A percentile compares a stretch with the other conserved stretches of the same genome.
These are phyloP conservation scores for Aricia agestis DNA, from an alignment of 1,140 invertebrate species.

Conservation along the genomic window DNA sequence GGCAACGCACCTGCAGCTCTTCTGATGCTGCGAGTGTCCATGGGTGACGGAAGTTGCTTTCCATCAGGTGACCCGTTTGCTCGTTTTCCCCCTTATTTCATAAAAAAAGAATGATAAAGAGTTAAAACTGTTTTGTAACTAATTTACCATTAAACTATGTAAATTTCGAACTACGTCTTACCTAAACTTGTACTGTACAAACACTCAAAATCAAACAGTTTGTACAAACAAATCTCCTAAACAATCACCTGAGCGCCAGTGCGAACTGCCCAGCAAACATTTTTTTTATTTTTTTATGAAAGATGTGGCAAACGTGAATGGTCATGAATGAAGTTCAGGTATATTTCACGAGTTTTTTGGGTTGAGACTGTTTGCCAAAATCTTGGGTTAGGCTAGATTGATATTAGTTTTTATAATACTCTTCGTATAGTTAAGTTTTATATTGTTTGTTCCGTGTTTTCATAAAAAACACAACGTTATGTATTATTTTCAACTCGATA, in stretches of 20 bases:
- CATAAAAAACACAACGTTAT: too few relatives aligned
- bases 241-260: slow-evolving; percentile 41
- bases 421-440: neutral
- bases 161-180: slow-evolving; percentile 17
- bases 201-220: slow-evolving; percentile 50
- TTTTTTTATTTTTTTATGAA: neutral
- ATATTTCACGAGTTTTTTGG: slow-evolving; percentile 6
- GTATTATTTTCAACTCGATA: too few relatives aligned
- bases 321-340: slow-evolving; percentile 40
- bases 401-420: neutral
- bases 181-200: slow-evolving; percentile 43
- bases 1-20: too few relatives aligned
- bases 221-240: neutral
- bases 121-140: too few relatives aligned
- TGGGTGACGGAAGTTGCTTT: too few relatives aligned
- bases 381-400: neutral
- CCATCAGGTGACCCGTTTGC: too few relatives aligned
- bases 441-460: neutral
- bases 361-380: neutral
- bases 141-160: too few relatives aligned
- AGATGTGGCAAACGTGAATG: slow-evolving; percentile 40
- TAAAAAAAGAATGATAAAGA: too few relatives aligned
- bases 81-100: too few relatives aligned
- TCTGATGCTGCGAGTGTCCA: too few relatives aligned
- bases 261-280: slow-evolving; percentile 63